Percentiles rank a stretch among this genome's conserved stretches.
These are phyloP conservation scores for Argopecten irradians DNA, from an alignment of 1,140 invertebrate genomes.

Conservation along the genomic window DNA sequence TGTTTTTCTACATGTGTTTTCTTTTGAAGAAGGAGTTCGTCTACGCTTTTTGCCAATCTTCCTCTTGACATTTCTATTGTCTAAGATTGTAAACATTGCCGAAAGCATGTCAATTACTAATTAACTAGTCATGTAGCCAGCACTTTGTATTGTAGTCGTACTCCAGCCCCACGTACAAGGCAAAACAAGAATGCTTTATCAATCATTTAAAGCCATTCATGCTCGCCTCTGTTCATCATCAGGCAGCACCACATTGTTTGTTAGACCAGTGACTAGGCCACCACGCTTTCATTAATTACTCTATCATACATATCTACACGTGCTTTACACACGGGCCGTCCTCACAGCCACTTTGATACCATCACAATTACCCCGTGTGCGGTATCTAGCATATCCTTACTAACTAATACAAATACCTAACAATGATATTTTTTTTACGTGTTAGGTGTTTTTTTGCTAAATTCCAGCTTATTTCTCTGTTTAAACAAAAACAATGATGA, in stretches of 20 bases:
- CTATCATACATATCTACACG: conserved; percentile 8
- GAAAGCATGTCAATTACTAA: neutral
- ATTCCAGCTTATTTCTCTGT: too few species aligned
- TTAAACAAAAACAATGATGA: too few species aligned
- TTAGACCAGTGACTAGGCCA: neutral
- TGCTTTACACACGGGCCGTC: neutral
- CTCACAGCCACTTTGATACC: neutral
- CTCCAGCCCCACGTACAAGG: neutral
- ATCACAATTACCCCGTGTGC: neutral
- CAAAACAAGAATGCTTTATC: neutral
- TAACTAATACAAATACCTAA: neutral
- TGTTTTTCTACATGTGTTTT: neutral
- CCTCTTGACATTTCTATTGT: neutral
- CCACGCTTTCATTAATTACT: neutral
- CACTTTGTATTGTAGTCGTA: neutral
- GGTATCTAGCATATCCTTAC: neutral
- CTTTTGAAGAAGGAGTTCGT: neutral
- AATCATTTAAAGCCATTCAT: neutral
- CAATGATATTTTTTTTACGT: too few species aligned
- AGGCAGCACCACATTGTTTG: neutral
- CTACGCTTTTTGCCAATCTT: neutral
- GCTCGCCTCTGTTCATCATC: neutral
- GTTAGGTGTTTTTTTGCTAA: too few species aligned
- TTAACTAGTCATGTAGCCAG: neutral
- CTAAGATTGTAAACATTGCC: neutral